A percentile compares a stretch with the other conserved stretches of the same genome.
Evolutionary conservation across 2,888 invertebrate genomes (phyloP).

Genomic region (Chalcosyrphus nemorum): DNA sequence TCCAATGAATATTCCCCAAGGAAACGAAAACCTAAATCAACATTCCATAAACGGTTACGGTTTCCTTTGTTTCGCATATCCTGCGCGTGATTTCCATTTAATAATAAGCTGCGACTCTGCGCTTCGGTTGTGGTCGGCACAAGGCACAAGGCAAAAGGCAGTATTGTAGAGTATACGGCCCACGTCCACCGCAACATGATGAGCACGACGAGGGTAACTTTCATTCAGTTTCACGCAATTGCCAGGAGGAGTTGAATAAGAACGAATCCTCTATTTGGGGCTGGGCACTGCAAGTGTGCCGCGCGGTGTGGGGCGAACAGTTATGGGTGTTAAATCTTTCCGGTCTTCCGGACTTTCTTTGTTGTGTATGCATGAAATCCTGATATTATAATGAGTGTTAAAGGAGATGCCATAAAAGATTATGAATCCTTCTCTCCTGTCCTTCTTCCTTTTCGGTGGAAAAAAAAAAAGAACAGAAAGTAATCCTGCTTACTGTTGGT

Average conservation of each 20-base stretch:
- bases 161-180: conserved; percentile 11
- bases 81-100: conserved; percentile 56
- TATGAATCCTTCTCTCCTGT: conserved; percentile 60
- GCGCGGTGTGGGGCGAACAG: conserved; percentile 3
- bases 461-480: conserved; percentile 2
- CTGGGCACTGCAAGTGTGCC: conserved; percentile 33
- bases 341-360: conserved; percentile 61
- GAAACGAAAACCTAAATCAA: conserved; percentile 53
- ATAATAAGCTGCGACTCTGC: conserved; percentile 49
- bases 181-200: conserved; percentile 9
- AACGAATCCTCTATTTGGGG: neutral
- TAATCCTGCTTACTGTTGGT: conserved; percentile 25
- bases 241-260: conserved; percentile 4
- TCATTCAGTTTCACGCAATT: conserved; percentile 35
- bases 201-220: conserved; percentile 20
- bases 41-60: conserved; percentile 50
- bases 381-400: conserved; percentile 70
- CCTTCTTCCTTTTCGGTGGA: conserved; percentile 10
- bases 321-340: conserved; percentile 70
- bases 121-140: conserved; percentile 17
- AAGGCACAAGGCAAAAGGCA: no score
- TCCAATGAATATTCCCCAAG: neutral
- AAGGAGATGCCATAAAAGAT: conserved; percentile 69
- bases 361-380: conserved; percentile 66
- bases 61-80: conserved; percentile 61